Evolutionary conservation across 2,113 vertebrate species (phyloP), one percentile per base, ranked within the genome.

Genomic region (Poecilia latipinna): DNA sequence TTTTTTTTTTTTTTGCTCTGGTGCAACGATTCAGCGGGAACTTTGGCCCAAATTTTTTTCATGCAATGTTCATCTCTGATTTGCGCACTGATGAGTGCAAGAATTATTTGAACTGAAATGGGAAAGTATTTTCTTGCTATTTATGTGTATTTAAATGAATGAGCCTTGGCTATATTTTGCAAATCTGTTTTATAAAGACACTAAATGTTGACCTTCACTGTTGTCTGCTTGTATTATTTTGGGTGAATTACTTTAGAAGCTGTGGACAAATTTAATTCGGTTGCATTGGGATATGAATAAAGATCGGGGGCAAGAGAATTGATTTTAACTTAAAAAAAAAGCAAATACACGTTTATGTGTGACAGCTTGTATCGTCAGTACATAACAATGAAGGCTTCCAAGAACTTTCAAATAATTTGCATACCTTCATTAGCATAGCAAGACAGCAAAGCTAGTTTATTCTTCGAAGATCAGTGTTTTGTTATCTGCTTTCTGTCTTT

Each of bases 91-190:
- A 91, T 80, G 86, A 85, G 78, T 87, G 89, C 68, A 73, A 74
- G 85, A 80, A 88, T 70, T 69, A 83, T 91, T 90, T 80, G 82
- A 93, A 93, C 88, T 92, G 74, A 93, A 92, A 95, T 85, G 82
- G 90, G 90, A 91, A 93, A 92, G 86, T 94, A 94, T 94, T 94
- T 95, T 95, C 91, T 94, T 93, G 94, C 91, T 95, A 94, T 95
- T 94, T 94, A 95, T 95, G 94, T 87, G 84, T 95, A 94, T 95
- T 95, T 94, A 94, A 94, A 95, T 93, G 89, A 93, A 95, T 90
- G 90, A 93, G 92, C 93, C 92, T 93, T 93, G 93, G 93, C 94
- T 95, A 93, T 95, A 94, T 95, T 95, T 95, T 95, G 94, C 91
- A 94, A 93, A 94, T 90, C 90, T 93, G 93, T 94, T 95, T 95